phyloP scores from a whole-genome alignment of 2,113 vertebrate genomes.

The Romanogobio albipinnatus region DNA sequence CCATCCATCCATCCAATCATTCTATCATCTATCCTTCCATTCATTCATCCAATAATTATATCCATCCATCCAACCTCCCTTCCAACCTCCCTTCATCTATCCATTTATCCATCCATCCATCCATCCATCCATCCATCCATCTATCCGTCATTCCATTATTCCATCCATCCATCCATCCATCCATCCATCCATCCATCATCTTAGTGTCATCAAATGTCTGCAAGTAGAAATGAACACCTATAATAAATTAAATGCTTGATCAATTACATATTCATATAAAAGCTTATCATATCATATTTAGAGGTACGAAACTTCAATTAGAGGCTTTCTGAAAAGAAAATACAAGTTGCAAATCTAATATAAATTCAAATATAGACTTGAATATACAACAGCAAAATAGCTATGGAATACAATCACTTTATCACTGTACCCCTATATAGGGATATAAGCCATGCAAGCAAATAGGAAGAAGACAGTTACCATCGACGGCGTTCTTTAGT shows the following conservation, averaged over 20 bases:
- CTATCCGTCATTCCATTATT: too few species aligned
- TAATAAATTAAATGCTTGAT: neutral
- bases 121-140: too few species aligned
- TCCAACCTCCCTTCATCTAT: too few species aligned
- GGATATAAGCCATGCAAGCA: neutral
- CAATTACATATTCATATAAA: neutral
- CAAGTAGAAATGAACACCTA: neutral
- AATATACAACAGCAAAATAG: neutral
- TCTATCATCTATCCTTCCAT: too few species aligned
- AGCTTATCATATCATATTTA: neutral
- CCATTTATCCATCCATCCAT: too few species aligned
- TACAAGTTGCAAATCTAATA: neutral
- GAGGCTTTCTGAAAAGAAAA: too few species aligned
- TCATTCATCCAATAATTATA: too few species aligned
- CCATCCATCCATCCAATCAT: too few species aligned
- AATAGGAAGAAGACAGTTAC: neutral
- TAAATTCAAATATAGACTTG: neutral
- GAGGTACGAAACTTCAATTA: neutral
- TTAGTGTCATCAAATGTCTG: neutral
- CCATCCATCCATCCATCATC: too few species aligned
- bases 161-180: too few species aligned
- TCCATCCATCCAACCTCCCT: too few species aligned
- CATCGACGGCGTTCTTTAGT: neutral
- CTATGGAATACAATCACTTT: neutral
- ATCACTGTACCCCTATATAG: neutral